Evolutionary conservation across 2,113 vertebrate species (phyloP), one percentile per base, ranked within the genome.

Genomic region (mouse (Mus musculus)): DNA sequence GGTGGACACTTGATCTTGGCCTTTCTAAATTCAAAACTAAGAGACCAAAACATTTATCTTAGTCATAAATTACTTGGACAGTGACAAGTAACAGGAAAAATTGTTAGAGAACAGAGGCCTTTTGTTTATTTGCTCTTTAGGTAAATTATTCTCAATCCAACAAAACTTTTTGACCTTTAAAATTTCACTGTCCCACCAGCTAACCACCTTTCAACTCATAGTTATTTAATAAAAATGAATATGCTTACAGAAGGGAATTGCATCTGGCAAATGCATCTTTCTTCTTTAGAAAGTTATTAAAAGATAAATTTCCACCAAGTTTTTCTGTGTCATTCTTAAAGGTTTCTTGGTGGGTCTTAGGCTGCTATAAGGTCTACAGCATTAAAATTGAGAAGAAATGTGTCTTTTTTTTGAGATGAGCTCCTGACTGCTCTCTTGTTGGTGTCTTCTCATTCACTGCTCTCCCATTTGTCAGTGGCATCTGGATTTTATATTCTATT

Each of bases 261-360:
- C 54, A 94, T 72, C 26, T 54, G 63, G 69, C 82, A 97, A 97
- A 95, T 96, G 9, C 54, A 78, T 91, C 30, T 80, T 91, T 88
- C 52, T 69, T 90, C 36, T 72, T 88, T 75, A 90, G 36, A 69
- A 36, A 90, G 71, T 81, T 95, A 39, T 88, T 76, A 65, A 89
- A 93, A 93, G 80, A 94, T 59, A 90, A 52, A 92, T 95, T 90
- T 90, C 59, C n/a, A 36, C 56, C 56, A 88, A 86, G 20, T 54
- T 93, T 94, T 91, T 81, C 42, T 81, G 46, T 95, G 71, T 76
- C 75, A 90, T 61, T 59, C 19, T 96, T 88, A 93, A 94, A 87
- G 46, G 9, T 65, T 97, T 96, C 96, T 80, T 24, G 1, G 56
- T 76, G 93, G 54, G 61, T 94, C 30, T 69, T 33, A 69, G 30